A percentile compares a stretch with the other conserved stretches of the same genome.
Conservation (phyloP, 2,888 invertebrate genomes). For the Anthophora plumipes region DNA sequence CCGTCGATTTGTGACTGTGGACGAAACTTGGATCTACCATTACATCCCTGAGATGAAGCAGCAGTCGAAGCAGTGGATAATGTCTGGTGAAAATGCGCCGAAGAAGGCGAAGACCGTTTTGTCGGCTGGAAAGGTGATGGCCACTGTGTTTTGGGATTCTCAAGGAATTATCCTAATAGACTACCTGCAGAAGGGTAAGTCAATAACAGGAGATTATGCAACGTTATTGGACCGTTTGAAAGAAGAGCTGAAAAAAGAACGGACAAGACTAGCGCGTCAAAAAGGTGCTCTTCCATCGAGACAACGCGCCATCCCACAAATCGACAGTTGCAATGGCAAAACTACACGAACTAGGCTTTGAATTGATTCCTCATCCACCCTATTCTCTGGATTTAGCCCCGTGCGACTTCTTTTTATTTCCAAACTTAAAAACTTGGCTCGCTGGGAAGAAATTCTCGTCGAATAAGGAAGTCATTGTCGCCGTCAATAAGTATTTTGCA, state of each 20-base stretch:
- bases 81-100: background rate
- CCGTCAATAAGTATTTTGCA: no score
- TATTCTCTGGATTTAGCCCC: background rate
- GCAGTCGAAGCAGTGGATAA: background rate
- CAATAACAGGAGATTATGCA: background rate
- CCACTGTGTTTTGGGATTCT: background rate
- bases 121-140: background rate
- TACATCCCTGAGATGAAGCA: background rate
- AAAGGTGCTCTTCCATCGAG: background rate
- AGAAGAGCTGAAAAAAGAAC: background rate
- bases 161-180: background rate
- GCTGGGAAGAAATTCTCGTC: background rate
- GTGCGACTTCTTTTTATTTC: background rate
- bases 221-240: background rate
- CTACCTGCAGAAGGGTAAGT: background rate
- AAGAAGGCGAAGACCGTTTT: background rate
- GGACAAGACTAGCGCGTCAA: background rate
- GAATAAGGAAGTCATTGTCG: background rate
- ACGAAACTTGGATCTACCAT: slow-evolving; percentile 19
- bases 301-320: background rate
- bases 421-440: background rate
- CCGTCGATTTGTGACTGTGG: slow-evolving; percentile 3
- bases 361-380: background rate
- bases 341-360: background rate
- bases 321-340: background rate